Percentiles rank a stretch among this genome's conserved stretches.
Evolutionary conservation across 1,140 invertebrate species (phyloP).

Genomic region (Drosophila equinoxialis): DNA sequence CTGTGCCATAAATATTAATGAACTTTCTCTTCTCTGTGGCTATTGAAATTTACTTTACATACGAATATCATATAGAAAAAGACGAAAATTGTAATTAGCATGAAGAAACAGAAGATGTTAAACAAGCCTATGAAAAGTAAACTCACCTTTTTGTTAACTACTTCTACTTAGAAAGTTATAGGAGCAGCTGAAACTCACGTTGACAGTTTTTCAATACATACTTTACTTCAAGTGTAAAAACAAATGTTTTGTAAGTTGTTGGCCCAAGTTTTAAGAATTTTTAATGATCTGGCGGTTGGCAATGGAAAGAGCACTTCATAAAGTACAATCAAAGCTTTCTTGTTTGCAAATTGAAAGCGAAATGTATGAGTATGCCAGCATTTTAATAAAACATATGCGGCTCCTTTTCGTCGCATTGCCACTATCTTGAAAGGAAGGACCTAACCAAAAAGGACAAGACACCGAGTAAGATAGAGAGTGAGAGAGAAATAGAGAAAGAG

Average conservation of each 20-base stretch:
- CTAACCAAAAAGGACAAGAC: slow-evolving; percentile 4
- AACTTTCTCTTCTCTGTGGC: slow-evolving; percentile 33
- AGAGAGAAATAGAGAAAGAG: background rate
- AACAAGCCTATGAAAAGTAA: background rate
- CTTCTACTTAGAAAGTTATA: background rate
- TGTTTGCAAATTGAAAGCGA: slow-evolving; percentile 78
- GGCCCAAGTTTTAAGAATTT: slow-evolving; percentile 48
- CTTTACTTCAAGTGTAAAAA: background rate
- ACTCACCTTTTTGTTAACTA: slow-evolving; percentile 16
- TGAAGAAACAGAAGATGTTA: slow-evolving; percentile 19
- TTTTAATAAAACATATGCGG: slow-evolving; percentile 80
- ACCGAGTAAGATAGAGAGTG: background rate
- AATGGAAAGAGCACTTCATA: slow-evolving; percentile 29
- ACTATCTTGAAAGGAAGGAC: slow-evolving; percentile 58
- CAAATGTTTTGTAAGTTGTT: slow-evolving; percentile 8
- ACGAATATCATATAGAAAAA: slow-evolving; percentile 21
- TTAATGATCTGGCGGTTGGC: slow-evolving; percentile 48
- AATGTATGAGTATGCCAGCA: slow-evolving; percentile 53
- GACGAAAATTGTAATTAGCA: slow-evolving; percentile 47
- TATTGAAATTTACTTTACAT: slow-evolving; percentile 54
- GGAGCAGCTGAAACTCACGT: background rate
- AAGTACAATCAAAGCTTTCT: slow-evolving; percentile 45
- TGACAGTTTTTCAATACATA: too few species aligned
- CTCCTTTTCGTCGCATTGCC: slow-evolving; percentile 65
- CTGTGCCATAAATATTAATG: slow-evolving; percentile 72